A percentile compares a stretch with the other conserved stretches of the same genome.
phyloP scores from a whole-genome alignment of 2,888 invertebrate genomes.

The Gandaritis pyraliata region DNA sequence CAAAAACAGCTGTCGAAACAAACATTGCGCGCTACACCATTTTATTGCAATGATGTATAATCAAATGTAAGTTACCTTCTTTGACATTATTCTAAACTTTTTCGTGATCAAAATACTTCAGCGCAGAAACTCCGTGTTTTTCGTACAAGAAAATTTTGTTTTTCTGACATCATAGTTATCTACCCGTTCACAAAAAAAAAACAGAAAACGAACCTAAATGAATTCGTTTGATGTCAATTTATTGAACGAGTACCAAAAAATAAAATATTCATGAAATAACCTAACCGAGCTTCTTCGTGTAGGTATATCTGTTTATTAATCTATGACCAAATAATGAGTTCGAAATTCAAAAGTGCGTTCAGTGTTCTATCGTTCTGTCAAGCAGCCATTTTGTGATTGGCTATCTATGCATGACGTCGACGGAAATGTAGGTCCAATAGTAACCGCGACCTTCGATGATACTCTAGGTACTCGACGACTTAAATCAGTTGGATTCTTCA shows the following conservation, averaged over 20 bases:
- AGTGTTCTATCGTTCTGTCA: conserved; percentile 42
- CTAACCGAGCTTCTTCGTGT: conserved; percentile 30
- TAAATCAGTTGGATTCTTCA: conserved; percentile 44
- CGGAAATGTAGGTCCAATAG: conserved; percentile 52
- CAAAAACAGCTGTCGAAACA: conserved; percentile 20
- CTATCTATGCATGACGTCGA: conserved; percentile 44
- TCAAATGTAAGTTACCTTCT: background rate
- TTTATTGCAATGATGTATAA: conserved; percentile 6
- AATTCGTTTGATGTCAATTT: conserved; percentile 36
- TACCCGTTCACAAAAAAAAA: conserved; percentile 29
- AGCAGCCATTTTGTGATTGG: conserved; percentile 48
- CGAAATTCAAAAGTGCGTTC: conserved; percentile 49
- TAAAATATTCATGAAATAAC: conserved; percentile 32
- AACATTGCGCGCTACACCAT: conserved; percentile 1
- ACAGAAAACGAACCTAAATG: conserved; percentile 24
- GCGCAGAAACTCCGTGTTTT: background rate
- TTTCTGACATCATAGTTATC: conserved; percentile 37
- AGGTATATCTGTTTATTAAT: conserved; percentile 34
- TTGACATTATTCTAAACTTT: conserved; percentile 3
- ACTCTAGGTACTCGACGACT: conserved; percentile 36
- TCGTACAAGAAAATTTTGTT: conserved; percentile 21
- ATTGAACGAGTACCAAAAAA: conserved; percentile 34
- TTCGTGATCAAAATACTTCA: conserved; percentile 1
- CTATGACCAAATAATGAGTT: conserved; percentile 43
- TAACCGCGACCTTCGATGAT: conserved; percentile 52